These are phyloP conservation scores for Drosophila pseudotakahashii DNA, from an alignment of 2,888 invertebrate genomes.

Conservation along the genomic window DNA sequence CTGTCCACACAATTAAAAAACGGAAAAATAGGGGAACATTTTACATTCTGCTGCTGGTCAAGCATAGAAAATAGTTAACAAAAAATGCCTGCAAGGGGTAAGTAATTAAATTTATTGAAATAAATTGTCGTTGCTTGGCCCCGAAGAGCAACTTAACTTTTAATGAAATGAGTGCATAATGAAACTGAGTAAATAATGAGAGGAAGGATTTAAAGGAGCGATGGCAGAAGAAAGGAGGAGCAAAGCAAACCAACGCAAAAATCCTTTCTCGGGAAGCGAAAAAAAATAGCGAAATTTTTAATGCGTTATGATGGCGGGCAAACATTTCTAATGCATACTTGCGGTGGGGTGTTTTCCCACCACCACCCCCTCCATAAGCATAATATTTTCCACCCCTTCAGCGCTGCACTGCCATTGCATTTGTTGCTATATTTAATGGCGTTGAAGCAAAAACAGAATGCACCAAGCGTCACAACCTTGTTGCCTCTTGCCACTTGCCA, in stretches of 20 bases:
- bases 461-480: conserved; percentile 56
- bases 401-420: conserved; percentile 6
- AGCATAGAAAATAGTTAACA: conserved; percentile 27
- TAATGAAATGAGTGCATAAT: conserved; percentile 55
- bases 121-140: conserved; percentile 69
- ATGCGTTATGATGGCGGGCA: conserved; percentile 40
- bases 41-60: conserved; percentile 17
- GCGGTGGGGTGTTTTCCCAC: not conserved
- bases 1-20: conserved; percentile 28
- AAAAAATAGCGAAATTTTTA: conserved; percentile 25
- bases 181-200: conserved; percentile 28
- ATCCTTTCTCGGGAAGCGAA: not conserved
- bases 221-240: not conserved
- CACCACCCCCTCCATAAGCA: conserved; percentile 7
- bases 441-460: conserved; percentile 43
- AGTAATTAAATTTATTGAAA: conserved; percentile 74
- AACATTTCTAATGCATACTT: conserved; percentile 42
- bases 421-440: conserved; percentile 58
- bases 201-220: not conserved
- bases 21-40: not conserved
- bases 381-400: not conserved
- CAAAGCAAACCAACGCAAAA: conserved; percentile 10
- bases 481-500: conserved; percentile 47
- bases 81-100: conserved; percentile 28
- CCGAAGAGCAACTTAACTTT: conserved; percentile 50